Base-by-base conservation (phyloP, 1,140 invertebrate species). In the Ostrea denselamellosa region DNA sequence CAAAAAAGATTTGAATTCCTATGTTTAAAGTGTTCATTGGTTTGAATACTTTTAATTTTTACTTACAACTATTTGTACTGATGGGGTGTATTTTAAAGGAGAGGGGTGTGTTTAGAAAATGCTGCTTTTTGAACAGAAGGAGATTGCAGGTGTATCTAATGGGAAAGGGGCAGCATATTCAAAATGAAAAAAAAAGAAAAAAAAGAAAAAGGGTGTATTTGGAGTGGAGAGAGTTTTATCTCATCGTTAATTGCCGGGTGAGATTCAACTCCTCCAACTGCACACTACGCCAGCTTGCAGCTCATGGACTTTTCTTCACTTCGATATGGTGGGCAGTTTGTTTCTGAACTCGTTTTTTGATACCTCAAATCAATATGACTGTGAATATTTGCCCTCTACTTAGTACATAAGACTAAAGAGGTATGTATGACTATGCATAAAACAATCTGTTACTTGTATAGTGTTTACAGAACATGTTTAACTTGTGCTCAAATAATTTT, bases 261-360 rank as follows among this genome's bases (percentile, higher is more conserved):
- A 97, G 96, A 97, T 97, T 97, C 96, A 96, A 96, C 96, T 97
- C 96, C 96, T 97, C 96, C 96, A 97, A 96, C 96, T 97, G 96
- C 96, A 96, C 90, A 89, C 84, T 91, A 84, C 87, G 91, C 92
- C 91, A 90, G 82, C 86, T 91, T 85, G 88, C 92, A 62, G 89
- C 89, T 87, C 87, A 65, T 22, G 44, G 58, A 77, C 54, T 58
- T 77, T 10, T 77, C 14, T 44, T 44, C 34, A 44, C 34, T 2
- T 44, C 34, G 5, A 44, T 44, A 44, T 44, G 14, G 0, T 1
- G 34, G 34, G 34, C 34, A 44, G 34, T 44, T 44, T 44, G 1
- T 5, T 44, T 44, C n/a, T 19, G 7, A 17, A 19, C 56, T n/a
- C n/a, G n/a, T 62, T 62, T 62, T 62, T 62, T 56, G 54, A 17